These are phyloP conservation scores for Bryconaethiops microstoma DNA, from an alignment of 2,797 vertebrate species.

Conservation along the genomic window DNA sequence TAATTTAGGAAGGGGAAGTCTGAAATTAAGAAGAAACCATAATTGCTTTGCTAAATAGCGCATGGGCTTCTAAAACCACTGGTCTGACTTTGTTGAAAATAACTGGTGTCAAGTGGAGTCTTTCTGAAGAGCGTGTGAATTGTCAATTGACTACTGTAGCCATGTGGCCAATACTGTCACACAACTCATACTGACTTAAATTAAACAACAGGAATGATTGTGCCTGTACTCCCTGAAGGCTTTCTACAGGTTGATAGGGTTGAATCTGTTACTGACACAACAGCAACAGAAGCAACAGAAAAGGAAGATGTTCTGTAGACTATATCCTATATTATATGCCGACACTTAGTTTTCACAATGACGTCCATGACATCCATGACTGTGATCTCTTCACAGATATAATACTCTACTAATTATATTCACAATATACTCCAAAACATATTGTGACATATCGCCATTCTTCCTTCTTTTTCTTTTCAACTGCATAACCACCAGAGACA, in stretches of 20 bases:
- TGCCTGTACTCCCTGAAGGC: neutral
- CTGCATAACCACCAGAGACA: too few species aligned
- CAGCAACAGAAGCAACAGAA: neutral
- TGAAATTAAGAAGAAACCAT: conserved; percentile 24
- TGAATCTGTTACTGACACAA: neutral
- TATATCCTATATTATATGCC: too few species aligned
- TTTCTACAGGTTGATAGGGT: neutral
- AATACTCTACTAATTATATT: too few species aligned
- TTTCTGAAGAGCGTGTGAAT: neutral
- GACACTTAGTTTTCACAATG: too few species aligned
- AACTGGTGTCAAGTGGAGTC: neutral
- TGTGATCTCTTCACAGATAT: too few species aligned
- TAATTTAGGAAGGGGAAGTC: conserved; percentile 19
- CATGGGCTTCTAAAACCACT: neutral
- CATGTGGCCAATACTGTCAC: neutral
- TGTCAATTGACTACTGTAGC: neutral
- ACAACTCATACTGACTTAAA: neutral
- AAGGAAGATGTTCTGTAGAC: neutral
- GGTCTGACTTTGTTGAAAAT: neutral
- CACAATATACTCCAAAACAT: too few species aligned
- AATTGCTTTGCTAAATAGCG: neutral
- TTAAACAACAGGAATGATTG: neutral
- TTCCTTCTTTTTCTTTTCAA: too few species aligned
- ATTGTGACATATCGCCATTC: too few species aligned
- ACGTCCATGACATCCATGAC: too few species aligned